Conservation (phyloP, 2,888 invertebrate genomes). For the Aphidius colemani region DNA sequence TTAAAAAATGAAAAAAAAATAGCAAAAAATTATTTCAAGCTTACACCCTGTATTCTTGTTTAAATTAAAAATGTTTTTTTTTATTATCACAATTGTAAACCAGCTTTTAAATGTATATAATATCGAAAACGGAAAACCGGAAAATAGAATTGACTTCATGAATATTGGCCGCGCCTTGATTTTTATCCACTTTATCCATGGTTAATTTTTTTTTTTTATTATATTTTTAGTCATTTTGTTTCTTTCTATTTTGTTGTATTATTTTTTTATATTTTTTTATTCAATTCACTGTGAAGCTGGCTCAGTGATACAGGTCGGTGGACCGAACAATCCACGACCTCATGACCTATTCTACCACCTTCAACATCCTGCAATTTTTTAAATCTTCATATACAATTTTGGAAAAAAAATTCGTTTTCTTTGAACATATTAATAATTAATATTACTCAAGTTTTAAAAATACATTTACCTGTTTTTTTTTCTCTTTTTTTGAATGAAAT, state of each 20-base stretch:
- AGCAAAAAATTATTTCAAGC: no score
- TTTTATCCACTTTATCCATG: constrained; percentile 1
- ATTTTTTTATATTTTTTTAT: constrained; percentile 5
- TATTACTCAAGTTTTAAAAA: background rate
- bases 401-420: no score
- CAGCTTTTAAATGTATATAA: constrained; percentile 5
- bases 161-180: constrained; percentile 22
- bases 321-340: constrained; percentile 7
- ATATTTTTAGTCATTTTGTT: background rate
- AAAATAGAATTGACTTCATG: constrained; percentile 24
- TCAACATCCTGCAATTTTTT: background rate
- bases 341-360: constrained; percentile 14
- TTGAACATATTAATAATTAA: no score
- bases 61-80: no score
- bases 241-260: background rate
- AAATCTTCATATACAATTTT: background rate
- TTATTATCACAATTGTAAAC: constrained; percentile 1
- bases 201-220: background rate
- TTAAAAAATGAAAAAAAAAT: no score
- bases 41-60: no score
- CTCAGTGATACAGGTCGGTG: constrained; percentile 21
- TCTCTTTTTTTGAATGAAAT: background rate
- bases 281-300: constrained; percentile 1
- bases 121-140: constrained; percentile 30
- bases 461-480: background rate